These are phyloP conservation scores for Acanthochromis polyacanthus DNA, from an alignment of 2,113 vertebrate genomes.

Conservation along the genomic window DNA sequence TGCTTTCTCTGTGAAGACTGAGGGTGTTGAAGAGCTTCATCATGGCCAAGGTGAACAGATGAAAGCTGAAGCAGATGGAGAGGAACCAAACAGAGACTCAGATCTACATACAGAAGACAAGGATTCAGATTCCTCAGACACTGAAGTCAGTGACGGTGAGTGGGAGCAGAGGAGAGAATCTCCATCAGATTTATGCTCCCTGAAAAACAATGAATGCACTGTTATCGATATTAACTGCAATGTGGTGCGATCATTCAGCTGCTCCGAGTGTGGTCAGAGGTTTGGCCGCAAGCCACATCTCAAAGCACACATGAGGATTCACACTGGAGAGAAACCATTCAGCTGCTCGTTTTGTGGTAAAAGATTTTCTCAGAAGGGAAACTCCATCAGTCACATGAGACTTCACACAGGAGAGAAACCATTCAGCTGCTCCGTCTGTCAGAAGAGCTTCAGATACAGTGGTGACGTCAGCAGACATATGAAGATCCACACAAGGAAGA, in stretches of 20 bases:
- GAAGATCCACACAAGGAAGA: conserved; percentile 53
- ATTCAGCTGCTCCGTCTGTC: conserved; percentile 39
- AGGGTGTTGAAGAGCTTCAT: conserved; percentile 39
- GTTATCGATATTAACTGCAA: neutral
- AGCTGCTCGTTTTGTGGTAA: conserved; percentile 54
- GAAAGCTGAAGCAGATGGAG: neutral
- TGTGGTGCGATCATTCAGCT: conserved; percentile 21
- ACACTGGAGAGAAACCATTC: conserved; percentile 48
- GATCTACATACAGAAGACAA: neutral
- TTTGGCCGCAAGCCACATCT: conserved; percentile 27
- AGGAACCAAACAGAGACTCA: neutral
- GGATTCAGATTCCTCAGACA: conserved; percentile 15
- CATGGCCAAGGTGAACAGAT: neutral
- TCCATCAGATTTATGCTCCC: neutral
- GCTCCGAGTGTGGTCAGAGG: conserved; percentile 48
- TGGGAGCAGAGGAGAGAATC: conserved; percentile 14
- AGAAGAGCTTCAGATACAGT: conserved; percentile 36
- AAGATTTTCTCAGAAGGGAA: conserved; percentile 42
- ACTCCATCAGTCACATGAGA: conserved; percentile 43
- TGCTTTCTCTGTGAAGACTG: conserved; percentile 17
- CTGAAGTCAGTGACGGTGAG: conserved; percentile 32
- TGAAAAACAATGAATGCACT: neutral
- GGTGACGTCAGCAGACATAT: conserved; percentile 50
- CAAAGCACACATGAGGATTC: conserved; percentile 48
- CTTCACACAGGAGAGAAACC: conserved; percentile 52